Percentiles rank a stretch among this genome's conserved stretches.
Evolutionary conservation across 2,888 invertebrate genomes (phyloP).

Genomic region (Gryllus longicercus): DNA sequence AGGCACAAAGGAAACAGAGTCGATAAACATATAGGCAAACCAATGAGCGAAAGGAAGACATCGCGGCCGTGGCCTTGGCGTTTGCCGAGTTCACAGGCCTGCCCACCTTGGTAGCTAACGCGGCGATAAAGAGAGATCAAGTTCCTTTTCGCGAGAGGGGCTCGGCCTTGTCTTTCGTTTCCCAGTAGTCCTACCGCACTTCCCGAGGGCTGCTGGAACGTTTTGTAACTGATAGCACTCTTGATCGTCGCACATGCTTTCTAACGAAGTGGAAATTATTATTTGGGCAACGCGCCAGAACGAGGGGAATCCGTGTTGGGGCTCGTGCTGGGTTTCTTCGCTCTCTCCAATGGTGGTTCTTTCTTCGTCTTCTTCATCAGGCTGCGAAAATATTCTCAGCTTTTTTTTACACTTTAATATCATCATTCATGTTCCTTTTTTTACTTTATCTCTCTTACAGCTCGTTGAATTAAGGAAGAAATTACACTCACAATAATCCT

Average conservation of each 20-base stretch:
- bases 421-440: too few species aligned
- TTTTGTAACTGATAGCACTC: neutral
- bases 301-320: neutral
- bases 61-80: neutral
- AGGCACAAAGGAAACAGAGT: neutral
- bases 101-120: neutral
- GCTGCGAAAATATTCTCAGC: too few species aligned
- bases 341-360: too few species aligned
- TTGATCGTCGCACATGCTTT: neutral
- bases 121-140: neutral
- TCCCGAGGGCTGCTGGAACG: neutral
- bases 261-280: slow-evolving; percentile 2
- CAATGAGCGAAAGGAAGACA: neutral
- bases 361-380: too few species aligned
- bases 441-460: too few species aligned
- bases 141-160: neutral
- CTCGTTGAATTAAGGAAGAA: too few species aligned
- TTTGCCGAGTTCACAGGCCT: too few species aligned
- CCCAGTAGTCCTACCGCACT: too few species aligned
- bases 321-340: neutral
- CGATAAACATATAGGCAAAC: slow-evolving; percentile 17
- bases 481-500: too few species aligned
- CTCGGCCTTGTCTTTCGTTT: neutral
- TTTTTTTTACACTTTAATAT: too few species aligned
- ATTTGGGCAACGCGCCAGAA: neutral